phyloP scores from a whole-genome alignment of 2,797 vertebrate genomes.

The Atherinosoma microstoma region DNA sequence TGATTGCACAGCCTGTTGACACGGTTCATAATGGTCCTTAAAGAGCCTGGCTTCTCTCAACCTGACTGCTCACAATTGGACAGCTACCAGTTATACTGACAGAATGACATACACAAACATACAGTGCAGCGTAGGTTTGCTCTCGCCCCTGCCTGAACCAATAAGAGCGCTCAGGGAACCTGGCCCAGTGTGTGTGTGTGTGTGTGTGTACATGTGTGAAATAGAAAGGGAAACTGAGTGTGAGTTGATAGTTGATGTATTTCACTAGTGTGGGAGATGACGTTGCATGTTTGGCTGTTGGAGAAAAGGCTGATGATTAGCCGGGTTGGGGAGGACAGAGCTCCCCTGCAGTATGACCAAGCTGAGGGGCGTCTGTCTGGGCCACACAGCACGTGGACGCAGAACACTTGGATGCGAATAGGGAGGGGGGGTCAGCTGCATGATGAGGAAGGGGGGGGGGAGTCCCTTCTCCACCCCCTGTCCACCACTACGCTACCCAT shows the following conservation, averaged over 20 bases:
- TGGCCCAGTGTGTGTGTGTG: conserved; percentile 1
- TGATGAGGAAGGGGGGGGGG: conserved; percentile 17
- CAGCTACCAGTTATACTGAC: conserved; percentile 72
- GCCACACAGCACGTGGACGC: conserved; percentile 76
- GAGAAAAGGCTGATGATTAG: conserved; percentile 64
- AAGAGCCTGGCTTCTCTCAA: conserved; percentile 77
- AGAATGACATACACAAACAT: conserved; percentile 77
- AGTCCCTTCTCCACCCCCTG: conserved; percentile 48
- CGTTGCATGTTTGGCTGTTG: conserved; percentile 38
- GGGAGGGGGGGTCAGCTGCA: conserved; percentile 47
- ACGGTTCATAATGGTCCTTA: conserved; percentile 74
- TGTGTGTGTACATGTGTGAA: conserved; percentile 15
- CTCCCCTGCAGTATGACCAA: conserved; percentile 67
- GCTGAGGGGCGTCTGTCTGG: conserved; percentile 79
- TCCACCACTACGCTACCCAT: conserved; percentile 50
- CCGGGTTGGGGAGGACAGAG: conserved; percentile 57
- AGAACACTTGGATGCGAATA: conserved; percentile 27
- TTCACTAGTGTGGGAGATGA: conserved; percentile 57
- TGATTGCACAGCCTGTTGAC: conserved; percentile 77
- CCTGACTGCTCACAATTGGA: conserved; percentile 72
- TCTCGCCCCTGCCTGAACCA: conserved; percentile 56
- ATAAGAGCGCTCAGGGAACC: conserved; percentile 42
- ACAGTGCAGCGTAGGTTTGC: conserved; percentile 59
- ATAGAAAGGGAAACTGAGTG: conserved; percentile 37
- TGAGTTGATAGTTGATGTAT: conserved; percentile 55